Percentiles rank a stretch among this genome's conserved stretches.
phyloP scores from a whole-genome alignment of 2,888 invertebrate genomes.

The Leptopilina syphax region DNA sequence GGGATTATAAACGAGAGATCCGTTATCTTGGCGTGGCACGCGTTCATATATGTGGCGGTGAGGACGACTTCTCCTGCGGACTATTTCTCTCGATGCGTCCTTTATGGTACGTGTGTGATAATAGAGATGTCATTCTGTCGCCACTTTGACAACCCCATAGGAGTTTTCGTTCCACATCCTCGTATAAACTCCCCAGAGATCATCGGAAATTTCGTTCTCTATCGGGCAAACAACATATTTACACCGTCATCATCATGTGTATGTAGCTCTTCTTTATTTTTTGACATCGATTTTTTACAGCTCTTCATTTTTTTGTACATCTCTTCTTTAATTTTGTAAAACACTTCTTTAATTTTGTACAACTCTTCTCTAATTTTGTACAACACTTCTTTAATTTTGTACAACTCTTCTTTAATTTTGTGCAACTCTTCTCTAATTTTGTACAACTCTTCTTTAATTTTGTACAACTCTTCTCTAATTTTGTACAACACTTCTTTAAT shows the following conservation, averaged over 20 bases:
- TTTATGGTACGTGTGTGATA: conserved; percentile 69
- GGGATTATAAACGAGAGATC: conserved; percentile 74
- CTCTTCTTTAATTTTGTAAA: no score
- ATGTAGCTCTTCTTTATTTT: background rate
- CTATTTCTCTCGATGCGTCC: conserved; percentile 52
- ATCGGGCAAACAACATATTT: conserved; percentile 48
- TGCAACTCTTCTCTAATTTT: no score
- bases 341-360: no score
- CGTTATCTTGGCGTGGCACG: conserved; percentile 73
- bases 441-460: no score
- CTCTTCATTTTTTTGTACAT: no score
- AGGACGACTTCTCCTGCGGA: conserved; percentile 56
- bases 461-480: no score
- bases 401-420: no score
- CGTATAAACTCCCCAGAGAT: conserved; percentile 64
- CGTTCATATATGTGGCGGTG: conserved; percentile 60
- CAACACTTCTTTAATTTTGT: no score
- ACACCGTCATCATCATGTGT: no score
- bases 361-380: no score
- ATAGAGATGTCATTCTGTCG: conserved; percentile 77
- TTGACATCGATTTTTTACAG: background rate
- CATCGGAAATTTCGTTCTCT: conserved; percentile 61
- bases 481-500: no score
- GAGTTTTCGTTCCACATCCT: conserved; percentile 60
- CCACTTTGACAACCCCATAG: conserved; percentile 74